Evolutionary conservation across 2,113 vertebrate genomes (phyloP), one percentile per base, ranked within the genome.

Genomic region (Festucalex cinctus): DNA sequence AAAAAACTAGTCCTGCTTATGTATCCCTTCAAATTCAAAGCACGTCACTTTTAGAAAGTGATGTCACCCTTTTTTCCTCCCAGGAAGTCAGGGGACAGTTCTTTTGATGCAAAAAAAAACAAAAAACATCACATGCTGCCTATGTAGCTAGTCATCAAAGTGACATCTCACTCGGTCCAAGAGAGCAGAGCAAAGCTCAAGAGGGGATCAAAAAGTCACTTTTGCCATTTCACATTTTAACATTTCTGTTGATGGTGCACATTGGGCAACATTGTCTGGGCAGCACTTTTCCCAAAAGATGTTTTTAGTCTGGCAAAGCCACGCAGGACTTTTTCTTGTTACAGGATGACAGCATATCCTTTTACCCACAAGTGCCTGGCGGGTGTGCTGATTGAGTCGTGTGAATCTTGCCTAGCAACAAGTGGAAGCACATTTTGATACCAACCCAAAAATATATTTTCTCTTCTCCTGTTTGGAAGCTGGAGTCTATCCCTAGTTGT

Each of bases 151-250:
- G 53, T 67, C 67, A 64, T 77, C 69, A 77, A 69, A 79, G 67
- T 82, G 81, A 82, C 83, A 80, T 64, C 81, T 78, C 37, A 35
- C 75, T 70, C 65, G 59, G 66, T 65, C 69, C 56, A 59, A 53
- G 44, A 78, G 59, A 65, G 59, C 53, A 68, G 43, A 73, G 66
- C 46, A 74, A 76, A n/a, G 58, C 81, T 74, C 81, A 57, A 39
- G 69, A 75, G 71, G 28, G 75, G 65, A 77, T 83, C 80, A 78
- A 73, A 82, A 79, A 73, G 63, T 80, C 71, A 68, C 49, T 64
- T 81, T 77, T 80, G 81, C 75, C 79, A 75, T 77, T 80, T 74
- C 57, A 64, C 13, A 80, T 79, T 77, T 70, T 65, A 72, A 28
- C 74, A 70, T 63, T 70, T 35, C 13, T 66, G 69, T 74, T 77